phyloP scores from a whole-genome alignment of 1,140 invertebrate species.

The Panagrolaimus sp. region DNA sequence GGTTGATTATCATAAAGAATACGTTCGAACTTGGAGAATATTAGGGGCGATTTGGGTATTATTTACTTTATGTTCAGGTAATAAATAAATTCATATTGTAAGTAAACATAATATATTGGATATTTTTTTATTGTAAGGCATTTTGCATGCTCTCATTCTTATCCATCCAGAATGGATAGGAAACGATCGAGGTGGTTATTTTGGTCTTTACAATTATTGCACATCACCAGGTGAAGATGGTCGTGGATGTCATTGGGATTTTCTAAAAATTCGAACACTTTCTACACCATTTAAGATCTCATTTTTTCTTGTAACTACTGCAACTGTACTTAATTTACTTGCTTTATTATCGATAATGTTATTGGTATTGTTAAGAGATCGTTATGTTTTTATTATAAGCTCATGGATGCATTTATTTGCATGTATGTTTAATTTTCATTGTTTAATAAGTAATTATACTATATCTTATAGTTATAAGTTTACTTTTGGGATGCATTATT shows the following conservation, averaged over 20 bases:
- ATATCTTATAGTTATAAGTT: constrained; percentile 5
- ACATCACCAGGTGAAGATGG: neutral
- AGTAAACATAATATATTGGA: too few relatives aligned
- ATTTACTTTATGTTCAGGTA: constrained; percentile 1
- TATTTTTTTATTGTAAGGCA: neutral
- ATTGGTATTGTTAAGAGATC: neutral
- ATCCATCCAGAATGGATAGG: constrained; percentile 11
- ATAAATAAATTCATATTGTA: neutral
- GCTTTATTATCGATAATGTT: constrained; percentile 7
- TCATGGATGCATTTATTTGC: constrained; percentile 13
- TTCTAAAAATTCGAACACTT: constrained; percentile 4
- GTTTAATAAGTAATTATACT: neutral
- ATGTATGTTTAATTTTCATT: constrained; percentile 7
- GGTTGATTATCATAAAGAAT: constrained; percentile 11
- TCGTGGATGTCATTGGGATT: constrained; percentile 1
- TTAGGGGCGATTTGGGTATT: constrained; percentile 8
- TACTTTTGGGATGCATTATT: constrained; percentile 10
- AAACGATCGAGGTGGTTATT: constrained; percentile 11
- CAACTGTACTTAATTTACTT: neutral
- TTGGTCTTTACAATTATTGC: constrained; percentile 12
- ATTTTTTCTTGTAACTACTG: constrained; percentile 8
- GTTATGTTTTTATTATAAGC: constrained; percentile 10
- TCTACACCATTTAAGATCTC: constrained; percentile 6
- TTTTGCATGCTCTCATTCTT: neutral
- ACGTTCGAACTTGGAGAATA: constrained; percentile 10